These are phyloP conservation scores for Buathra laborator DNA, from an alignment of 2,888 invertebrate species.

Conservation along the genomic window DNA sequence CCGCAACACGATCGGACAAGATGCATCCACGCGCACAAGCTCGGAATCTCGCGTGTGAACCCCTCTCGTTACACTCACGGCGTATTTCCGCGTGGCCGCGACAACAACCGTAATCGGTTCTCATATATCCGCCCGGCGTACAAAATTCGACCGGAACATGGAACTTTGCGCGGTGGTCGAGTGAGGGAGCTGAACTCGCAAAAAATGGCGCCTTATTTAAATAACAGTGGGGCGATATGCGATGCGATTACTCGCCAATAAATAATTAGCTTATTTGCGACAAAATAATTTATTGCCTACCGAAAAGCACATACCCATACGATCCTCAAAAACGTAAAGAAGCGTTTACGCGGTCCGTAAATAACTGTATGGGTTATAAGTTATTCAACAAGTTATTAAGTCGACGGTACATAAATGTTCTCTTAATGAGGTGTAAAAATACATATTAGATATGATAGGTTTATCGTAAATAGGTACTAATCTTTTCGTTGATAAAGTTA, in stretches of 20 bases:
- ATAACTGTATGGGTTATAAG: conserved; percentile 5
- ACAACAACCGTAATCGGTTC: background rate
- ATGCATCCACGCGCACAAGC: background rate
- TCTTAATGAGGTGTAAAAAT: conserved; percentile 59
- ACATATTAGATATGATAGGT: conserved; percentile 48
- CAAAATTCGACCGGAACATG: background rate
- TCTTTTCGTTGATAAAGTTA: conserved; percentile 38
- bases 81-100: background rate
- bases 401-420: conserved; percentile 53
- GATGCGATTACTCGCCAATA: background rate
- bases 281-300: conserved; percentile 58
- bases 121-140: background rate
- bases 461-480: conserved; percentile 42
- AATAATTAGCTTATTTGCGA: conserved; percentile 7
- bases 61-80: conserved; percentile 9
- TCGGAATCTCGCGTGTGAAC: background rate
- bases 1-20: background rate
- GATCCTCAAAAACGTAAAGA: background rate
- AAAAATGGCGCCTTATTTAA: background rate
- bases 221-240: no score
- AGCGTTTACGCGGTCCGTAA: background rate
- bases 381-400: conserved; percentile 37
- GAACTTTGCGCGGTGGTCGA: background rate
- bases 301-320: conserved; percentile 46
- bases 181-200: background rate